Evolutionary conservation across 2,888 invertebrate species (phyloP).

Genomic region (Stegana nigrithorax): DNA sequence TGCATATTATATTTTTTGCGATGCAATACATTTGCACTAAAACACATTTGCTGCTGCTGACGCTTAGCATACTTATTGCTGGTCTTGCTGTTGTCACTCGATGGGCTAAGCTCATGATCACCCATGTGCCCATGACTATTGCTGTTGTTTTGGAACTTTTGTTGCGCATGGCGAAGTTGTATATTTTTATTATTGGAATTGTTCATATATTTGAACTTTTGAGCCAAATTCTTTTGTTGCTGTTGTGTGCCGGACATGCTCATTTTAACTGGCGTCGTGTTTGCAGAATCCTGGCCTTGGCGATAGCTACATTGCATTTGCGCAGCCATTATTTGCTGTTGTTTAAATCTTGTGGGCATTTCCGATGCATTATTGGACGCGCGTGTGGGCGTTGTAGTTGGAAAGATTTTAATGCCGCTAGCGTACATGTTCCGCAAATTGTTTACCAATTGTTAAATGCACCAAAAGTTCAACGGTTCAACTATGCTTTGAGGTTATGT

Average conservation of each 20-base stretch:
- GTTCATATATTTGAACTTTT: slow-evolving; percentile 30
- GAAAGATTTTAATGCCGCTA: slow-evolving; percentile 57
- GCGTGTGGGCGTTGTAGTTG: slow-evolving; percentile 30
- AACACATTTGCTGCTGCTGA: too few relatives aligned
- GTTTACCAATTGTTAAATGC: too few relatives aligned
- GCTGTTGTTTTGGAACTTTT: slow-evolving; percentile 24
- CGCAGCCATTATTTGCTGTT: slow-evolving; percentile 16
- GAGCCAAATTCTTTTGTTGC: slow-evolving; percentile 28
- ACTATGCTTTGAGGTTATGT: too few relatives aligned
- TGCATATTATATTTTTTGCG: slow-evolving; percentile 21
- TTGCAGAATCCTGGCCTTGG: too few relatives aligned
- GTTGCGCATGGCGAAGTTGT: slow-evolving; percentile 12
- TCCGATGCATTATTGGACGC: slow-evolving; percentile 12
- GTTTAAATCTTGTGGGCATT: slow-evolving; percentile 25
- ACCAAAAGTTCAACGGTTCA: too few relatives aligned
- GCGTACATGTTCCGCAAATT: too few relatives aligned
- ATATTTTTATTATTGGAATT: slow-evolving; percentile 29
- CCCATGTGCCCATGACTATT: too few relatives aligned
- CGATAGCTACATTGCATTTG: slow-evolving; percentile 35
- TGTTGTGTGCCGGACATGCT: slow-evolving; percentile 7
- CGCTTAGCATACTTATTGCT: too few relatives aligned
- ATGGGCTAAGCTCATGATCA: too few relatives aligned
- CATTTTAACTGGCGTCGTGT: not conserved
- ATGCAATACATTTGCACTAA: too few relatives aligned
- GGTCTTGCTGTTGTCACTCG: too few relatives aligned